Percentiles rank a stretch among this genome's conserved stretches.
Evolutionary conservation across 2,888 invertebrate genomes (phyloP).

Genomic region (Sympetrum striolatum): DNA sequence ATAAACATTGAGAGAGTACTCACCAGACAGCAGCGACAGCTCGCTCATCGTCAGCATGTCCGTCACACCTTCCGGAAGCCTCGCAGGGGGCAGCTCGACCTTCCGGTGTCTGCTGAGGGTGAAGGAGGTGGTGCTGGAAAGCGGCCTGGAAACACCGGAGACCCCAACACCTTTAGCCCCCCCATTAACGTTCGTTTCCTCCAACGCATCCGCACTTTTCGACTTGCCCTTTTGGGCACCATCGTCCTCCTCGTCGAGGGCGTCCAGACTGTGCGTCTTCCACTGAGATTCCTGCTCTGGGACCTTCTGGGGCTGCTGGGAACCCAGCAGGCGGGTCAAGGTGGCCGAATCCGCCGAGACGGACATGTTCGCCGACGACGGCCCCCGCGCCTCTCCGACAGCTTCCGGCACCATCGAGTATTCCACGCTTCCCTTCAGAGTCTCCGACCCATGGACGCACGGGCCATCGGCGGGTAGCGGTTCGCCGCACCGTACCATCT

Average conservation of each 20-base stretch:
- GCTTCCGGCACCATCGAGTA: constrained; percentile 52
- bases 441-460: constrained; percentile 27
- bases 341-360: constrained; percentile 50
- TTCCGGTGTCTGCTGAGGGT: constrained; percentile 68
- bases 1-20: background rate
- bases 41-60: constrained; percentile 50
- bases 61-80: constrained; percentile 52
- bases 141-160: constrained; percentile 61
- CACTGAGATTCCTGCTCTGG: background rate
- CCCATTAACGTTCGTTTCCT: constrained; percentile 52
- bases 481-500: constrained; percentile 59
- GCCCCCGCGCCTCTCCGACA: constrained; percentile 28
- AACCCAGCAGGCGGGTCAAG: constrained; percentile 47
- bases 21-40: constrained; percentile 49
- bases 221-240: constrained; percentile 48
- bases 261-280: constrained; percentile 47
- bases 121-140: constrained; percentile 63
- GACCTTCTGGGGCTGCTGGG: constrained; percentile 16
- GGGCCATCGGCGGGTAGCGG: constrained; percentile 47
- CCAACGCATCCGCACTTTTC: constrained; percentile 51
- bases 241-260: constrained; percentile 48
- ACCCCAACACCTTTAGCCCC: constrained; percentile 54
- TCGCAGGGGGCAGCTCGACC: constrained; percentile 66
- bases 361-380: background rate
- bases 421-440: constrained; percentile 52